phyloP scores from a whole-genome alignment of 2,113 vertebrate genomes.

The Alosa alosa region DNA sequence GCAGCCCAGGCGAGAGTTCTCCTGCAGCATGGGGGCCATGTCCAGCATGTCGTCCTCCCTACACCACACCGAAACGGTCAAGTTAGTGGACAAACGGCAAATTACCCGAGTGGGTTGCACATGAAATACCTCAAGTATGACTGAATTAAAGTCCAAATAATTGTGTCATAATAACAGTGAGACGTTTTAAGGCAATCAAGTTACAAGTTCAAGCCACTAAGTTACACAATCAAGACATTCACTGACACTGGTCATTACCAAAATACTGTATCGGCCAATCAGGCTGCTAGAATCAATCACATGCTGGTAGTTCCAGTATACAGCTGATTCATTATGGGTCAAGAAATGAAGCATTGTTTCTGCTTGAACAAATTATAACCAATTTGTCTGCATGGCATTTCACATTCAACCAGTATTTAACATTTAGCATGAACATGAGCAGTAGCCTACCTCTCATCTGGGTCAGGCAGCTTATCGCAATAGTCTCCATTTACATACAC shows the following conservation, averaged over 20 bases:
- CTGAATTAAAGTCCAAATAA: not conserved
- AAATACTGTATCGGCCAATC: not conserved
- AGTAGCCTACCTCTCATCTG: constrained; percentile 77
- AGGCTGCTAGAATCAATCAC: not conserved
- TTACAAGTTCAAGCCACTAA: too few species aligned
- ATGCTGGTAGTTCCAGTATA: not conserved
- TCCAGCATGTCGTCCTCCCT: constrained; percentile 95
- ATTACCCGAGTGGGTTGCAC: too few species aligned
- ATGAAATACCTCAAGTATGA: not conserved
- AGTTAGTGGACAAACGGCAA: not conserved
- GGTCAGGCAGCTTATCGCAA: constrained; percentile 75
- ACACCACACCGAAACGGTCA: not conserved
- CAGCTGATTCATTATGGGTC: too few species aligned
- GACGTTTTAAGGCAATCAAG: not conserved
- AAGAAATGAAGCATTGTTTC: not conserved
- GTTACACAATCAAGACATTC: too few species aligned
- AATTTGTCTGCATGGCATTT: not conserved
- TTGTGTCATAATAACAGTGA: not conserved
- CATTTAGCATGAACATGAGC: not conserved
- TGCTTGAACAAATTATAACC: not conserved
- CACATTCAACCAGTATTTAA: not conserved
- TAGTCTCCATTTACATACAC: constrained; percentile 78
- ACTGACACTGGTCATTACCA: too few species aligned
- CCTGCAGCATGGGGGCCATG: constrained; percentile 86
- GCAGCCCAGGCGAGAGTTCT: constrained; percentile 87